phyloP scores from a whole-genome alignment of 2,113 vertebrate species.

The Mirza zaza region DNA sequence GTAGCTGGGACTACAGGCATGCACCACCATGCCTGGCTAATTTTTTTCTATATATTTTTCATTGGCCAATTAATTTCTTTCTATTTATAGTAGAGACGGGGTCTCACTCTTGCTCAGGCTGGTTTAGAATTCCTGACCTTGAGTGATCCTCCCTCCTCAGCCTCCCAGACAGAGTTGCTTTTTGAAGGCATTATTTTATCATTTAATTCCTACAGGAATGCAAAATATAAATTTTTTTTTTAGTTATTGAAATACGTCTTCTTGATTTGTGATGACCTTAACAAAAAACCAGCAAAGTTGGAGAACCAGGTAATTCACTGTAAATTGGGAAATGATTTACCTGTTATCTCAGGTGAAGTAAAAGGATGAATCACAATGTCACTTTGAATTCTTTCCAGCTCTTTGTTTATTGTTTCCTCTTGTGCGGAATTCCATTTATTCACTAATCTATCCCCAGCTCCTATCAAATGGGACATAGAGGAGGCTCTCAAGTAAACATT shows the following conservation, averaged over 20 bases:
- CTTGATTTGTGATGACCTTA: neutral
- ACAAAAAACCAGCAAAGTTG: neutral
- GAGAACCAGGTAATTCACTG: neutral
- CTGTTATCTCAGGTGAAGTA: neutral
- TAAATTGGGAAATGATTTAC: neutral
- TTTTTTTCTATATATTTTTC: no score
- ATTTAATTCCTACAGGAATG: neutral
- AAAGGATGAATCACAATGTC: neutral
- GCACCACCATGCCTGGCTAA: no score
- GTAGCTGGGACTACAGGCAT: no score
- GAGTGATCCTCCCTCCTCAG: no score
- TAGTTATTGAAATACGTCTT: neutral
- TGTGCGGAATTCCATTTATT: constrained; percentile 4
- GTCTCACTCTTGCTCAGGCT: no score
- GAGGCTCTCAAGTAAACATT: neutral
- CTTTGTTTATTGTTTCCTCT: constrained; percentile 33
- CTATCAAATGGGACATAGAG: neutral
- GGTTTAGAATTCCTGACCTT: no score
- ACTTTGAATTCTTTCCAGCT: constrained; percentile 10
- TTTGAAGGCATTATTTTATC: neutral
- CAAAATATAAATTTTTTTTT: neutral
- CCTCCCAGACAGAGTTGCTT: neutral
- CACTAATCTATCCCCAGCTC: neutral
- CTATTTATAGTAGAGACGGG: no score
- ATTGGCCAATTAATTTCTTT: no score